phyloP scores from a whole-genome alignment of 1,140 invertebrate species.

The Neodiprion pinetum region DNA sequence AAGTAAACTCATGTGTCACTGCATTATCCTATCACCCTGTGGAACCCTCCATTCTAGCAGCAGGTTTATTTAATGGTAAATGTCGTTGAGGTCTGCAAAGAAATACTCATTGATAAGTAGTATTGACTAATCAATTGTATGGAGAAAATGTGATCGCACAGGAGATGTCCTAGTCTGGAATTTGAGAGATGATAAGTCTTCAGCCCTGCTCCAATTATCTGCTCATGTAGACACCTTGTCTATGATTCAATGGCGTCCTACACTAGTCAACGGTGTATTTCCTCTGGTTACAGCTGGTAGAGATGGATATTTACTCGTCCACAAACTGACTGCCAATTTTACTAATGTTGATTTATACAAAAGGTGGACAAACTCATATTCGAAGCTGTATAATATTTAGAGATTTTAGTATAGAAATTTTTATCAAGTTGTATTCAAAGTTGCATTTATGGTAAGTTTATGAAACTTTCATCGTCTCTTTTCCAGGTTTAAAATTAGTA shows the following conservation, averaged over 20 bases:
- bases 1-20: constrained; percentile 54
- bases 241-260: constrained; percentile 51
- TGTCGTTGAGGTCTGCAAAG: constrained; percentile 9
- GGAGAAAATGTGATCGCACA: constrained; percentile 19
- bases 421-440: not conserved
- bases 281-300: constrained; percentile 48
- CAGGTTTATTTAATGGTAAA: constrained; percentile 56
- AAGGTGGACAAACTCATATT: constrained; percentile 35
- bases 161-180: constrained; percentile 60
- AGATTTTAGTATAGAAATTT: not conserved
- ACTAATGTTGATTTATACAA: constrained; percentile 42
- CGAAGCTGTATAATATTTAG: not conserved
- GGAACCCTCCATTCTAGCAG: constrained; percentile 57
- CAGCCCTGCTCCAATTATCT: constrained; percentile 45
- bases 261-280: constrained; percentile 44
- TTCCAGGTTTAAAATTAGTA: constrained; percentile 51
- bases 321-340: constrained; percentile 52
- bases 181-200: constrained; percentile 48
- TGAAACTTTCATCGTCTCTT: constrained; percentile 12
- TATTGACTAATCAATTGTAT: not conserved
- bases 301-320: constrained; percentile 54
- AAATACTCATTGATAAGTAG: constrained; percentile 10
- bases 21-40: constrained; percentile 54
- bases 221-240: constrained; percentile 52
- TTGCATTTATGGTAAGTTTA: constrained; percentile 12